Conservation (phyloP, 1,140 invertebrate species). For the Anoplophora glabripennis region DNA sequence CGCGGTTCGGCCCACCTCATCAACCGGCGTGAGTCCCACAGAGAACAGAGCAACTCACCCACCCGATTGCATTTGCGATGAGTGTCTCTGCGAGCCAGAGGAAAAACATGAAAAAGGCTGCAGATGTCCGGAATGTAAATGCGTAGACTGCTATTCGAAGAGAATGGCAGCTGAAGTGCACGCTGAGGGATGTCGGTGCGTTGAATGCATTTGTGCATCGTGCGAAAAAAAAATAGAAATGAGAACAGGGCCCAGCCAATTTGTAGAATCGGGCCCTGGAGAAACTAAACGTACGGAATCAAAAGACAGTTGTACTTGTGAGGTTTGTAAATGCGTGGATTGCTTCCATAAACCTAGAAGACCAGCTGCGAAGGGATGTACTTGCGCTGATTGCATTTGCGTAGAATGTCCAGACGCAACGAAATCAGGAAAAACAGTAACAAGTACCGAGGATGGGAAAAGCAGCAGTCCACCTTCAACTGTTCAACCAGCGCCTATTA, state of each 20-base stretch:
- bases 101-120: neutral
- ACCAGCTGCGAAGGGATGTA: neutral
- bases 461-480: neutral
- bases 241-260: neutral
- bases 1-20: too few species aligned
- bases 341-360: neutral
- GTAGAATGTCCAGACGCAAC: neutral
- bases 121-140: too few species aligned
- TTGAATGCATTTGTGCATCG: conserved; percentile 16
- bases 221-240: conserved; percentile 1
- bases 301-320: conserved; percentile 10
- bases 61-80: conserved; percentile 21
- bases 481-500: neutral
- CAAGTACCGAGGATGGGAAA: neutral
- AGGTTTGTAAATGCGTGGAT: conserved; percentile 8
- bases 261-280: neutral
- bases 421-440: neutral
- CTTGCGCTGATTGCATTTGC: conserved; percentile 4
- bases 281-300: neutral
- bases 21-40: neutral
- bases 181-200: conserved; percentile 9
- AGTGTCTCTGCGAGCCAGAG: conserved; percentile 20
- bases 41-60: conserved; percentile 18
- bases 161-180: neutral
- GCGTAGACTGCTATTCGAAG: too few species aligned